Evolutionary conservation across 2,888 invertebrate species (phyloP).

Genomic region (Apodemia hepburni): DNA sequence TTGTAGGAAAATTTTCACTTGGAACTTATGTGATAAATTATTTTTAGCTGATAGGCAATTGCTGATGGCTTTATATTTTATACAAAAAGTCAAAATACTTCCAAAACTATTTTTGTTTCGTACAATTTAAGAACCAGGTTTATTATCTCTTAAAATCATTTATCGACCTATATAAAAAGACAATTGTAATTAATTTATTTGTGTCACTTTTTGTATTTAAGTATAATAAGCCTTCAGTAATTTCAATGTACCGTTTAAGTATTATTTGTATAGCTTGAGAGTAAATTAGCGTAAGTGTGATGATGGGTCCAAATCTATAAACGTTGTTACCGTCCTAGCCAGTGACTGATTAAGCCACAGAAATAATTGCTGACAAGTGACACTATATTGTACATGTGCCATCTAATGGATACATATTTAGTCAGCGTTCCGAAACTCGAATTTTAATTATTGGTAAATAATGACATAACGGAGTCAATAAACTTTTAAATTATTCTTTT

Average conservation of each 20-base stretch:
- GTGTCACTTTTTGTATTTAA: not conserved
- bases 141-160: too few relatives aligned
- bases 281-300: conserved; percentile 37
- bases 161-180: too few relatives aligned
- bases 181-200: not conserved
- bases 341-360: conserved; percentile 45
- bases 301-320: conserved; percentile 43
- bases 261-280: conserved; percentile 60
- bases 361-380: conserved; percentile 15
- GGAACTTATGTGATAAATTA: conserved; percentile 55
- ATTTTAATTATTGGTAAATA: conserved; percentile 5
- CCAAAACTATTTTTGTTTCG: too few relatives aligned
- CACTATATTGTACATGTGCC: not conserved
- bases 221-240: conserved; percentile 12
- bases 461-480: conserved; percentile 1
- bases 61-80: not conserved
- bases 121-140: too few relatives aligned
- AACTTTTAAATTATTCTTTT: conserved; percentile 5
- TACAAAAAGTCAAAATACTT: not conserved
- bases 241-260: conserved; percentile 65
- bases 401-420: not conserved
- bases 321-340: conserved; percentile 63
- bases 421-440: conserved; percentile 11
- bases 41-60: conserved; percentile 37
- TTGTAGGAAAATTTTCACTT: conserved; percentile 40